Conservation (phyloP, 2,113 vertebrate species). For the Psittacara wagleri region DNA sequence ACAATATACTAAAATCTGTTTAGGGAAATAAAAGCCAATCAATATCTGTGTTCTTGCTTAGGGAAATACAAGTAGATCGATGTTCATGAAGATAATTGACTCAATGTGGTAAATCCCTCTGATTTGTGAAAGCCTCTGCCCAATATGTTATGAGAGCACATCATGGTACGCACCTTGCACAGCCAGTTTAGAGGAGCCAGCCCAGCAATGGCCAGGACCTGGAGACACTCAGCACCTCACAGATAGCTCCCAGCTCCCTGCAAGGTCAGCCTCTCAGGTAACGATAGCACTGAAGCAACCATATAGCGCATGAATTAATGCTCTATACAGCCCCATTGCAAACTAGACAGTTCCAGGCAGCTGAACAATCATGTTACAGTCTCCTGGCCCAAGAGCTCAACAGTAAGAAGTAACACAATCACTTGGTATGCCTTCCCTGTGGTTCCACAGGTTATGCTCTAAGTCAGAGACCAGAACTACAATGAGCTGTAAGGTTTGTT, state of each 20-base stretch:
- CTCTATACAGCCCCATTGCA: background rate
- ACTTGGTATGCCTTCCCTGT: background rate
- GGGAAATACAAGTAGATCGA: background rate
- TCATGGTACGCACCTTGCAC: rapidly evolving
- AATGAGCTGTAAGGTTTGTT: background rate
- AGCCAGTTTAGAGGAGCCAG: rapidly evolving
- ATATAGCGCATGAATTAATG: background rate
- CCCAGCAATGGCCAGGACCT: background rate
- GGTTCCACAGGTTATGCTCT: background rate
- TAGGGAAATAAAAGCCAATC: background rate
- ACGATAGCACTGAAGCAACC: background rate
- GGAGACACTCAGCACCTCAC: background rate
- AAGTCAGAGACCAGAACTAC: background rate
- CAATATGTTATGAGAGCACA: rapidly evolving
- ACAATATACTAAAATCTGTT: background rate
- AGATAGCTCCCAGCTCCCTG: background rate
- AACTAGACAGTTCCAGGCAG: background rate
- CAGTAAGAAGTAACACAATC: background rate
- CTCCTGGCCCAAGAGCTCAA: background rate
- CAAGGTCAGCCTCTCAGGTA: background rate
- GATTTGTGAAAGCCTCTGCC: background rate
- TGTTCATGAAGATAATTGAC: background rate
- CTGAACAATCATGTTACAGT: background rate
- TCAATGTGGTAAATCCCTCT: background rate
- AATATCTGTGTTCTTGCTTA: background rate